Evolutionary conservation across 2,797 vertebrate genomes (phyloP), one percentile per base, ranked within the genome.

Genomic region (Rhincodon typus): DNA sequence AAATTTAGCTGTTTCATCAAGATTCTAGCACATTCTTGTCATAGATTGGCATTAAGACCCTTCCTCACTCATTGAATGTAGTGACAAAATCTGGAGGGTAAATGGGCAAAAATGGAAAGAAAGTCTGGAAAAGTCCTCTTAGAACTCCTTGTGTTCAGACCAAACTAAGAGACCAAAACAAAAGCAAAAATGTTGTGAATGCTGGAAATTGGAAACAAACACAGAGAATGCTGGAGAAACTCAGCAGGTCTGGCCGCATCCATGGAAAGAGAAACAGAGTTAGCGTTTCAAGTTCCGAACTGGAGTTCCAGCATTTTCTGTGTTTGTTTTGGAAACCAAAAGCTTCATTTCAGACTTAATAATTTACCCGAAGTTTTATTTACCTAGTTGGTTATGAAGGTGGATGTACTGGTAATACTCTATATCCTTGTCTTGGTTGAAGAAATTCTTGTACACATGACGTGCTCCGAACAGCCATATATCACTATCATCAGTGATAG

Each of bases 401-500:
- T 99, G 99, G 95, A 98, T 97, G 96, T 96, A 98, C 96, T 99
- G 98, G 95, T 98, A 99, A 96, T 99, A 98, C 94, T 99, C 98
- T 0, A 99, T 98, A 0, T 98, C 98, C 97, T 99, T 99, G 96
- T 97, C 97, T 96, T 99, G 99, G 97, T 97, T 99, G 97, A 99
- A 99, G 97, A 99, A 99, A 97, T 99, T 99, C 97, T 98, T 99
- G 97, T 98, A 99, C 96, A 99, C 99, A 0, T 99, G 99, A 3
- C 99, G 97, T 34, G 98, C 99, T 0, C 99, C 99, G 50, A 99
- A 99, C 30, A 99, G 97, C 99, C 99, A 99, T 96, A 99, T 98
- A 34, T 99, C 99, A 0, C 99, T 99, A 96, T 99, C 99, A 21
- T 99, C 99, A 0, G 99, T 99, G 97, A 99, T 99, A 96, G 99